Base-by-base conservation (phyloP, 2,113 vertebrate species). In the Cathartes aura region DNA sequence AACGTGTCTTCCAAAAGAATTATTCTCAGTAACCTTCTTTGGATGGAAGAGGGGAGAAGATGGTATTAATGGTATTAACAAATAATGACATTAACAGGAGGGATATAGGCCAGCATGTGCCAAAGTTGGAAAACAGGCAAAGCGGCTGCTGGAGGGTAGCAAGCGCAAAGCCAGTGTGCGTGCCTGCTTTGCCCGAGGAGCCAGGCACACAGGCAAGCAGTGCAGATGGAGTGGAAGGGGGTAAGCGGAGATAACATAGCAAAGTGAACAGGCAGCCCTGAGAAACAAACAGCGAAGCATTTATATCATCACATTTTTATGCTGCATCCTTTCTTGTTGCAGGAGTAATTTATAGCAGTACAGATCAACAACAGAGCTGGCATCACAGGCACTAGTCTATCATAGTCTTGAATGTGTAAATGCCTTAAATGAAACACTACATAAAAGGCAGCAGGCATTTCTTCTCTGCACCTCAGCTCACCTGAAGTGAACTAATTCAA, bases 211-310 rank as follows among this genome's bases (percentile, higher is more conserved):
- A 13, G 78, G 73, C 13, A 66, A 40, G 72, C 12, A 3, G 53
- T 11, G 14, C 85, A 90, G 53, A 29, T 34, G 40, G 48, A 9
- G 2, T 53, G 63, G 82, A 70, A 79, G 15, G 47, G 13, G 29
- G 6, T 22, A 62, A 67, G 81, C 1, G 0, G 64, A 75, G 60
- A 43, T 2, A 66, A 30, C 26, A 5, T 2, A 56, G 52, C 4
- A 1, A 82, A 87, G 70, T 23, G 62, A 82, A 42, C 47, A 45
- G 40, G 81, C 70, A 85, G 53, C 32, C 36, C 21, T 22, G 84
- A 73, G 45, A 97, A 91, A 47, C 71, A 91, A 89, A 53, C 22
- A 87, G 58, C n/a, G 56, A 82, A 76, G 45, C 26, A 40, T 68
- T 84, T 89, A 43, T 38, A 47, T 29, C 6, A 70, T 63, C 63